phyloP scores from a whole-genome alignment of 2,888 invertebrate species.

The Muschampia plurimacula region DNA sequence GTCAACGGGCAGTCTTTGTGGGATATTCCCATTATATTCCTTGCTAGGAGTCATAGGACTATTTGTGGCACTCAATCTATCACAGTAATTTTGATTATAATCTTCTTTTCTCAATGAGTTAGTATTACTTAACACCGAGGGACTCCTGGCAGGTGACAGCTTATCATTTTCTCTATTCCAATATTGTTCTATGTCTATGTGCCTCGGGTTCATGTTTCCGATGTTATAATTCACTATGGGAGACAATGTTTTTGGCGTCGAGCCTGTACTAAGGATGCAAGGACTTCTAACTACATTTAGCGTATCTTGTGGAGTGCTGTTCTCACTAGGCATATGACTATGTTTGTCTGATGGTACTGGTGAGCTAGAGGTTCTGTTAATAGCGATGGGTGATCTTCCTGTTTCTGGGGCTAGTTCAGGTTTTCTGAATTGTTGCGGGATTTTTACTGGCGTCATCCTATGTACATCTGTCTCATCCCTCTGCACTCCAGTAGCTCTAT shows the following conservation, averaged over 20 bases:
- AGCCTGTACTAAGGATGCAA: constrained; percentile 75
- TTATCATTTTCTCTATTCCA: constrained; percentile 73
- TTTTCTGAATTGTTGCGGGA: constrained; percentile 68
- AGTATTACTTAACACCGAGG: constrained; percentile 63
- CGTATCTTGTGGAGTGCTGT: constrained; percentile 69
- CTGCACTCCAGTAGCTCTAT: constrained; percentile 58
- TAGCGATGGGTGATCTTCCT: constrained; percentile 60
- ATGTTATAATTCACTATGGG: constrained; percentile 81
- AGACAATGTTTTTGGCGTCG: constrained; percentile 74
- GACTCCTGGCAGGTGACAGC: constrained; percentile 66
- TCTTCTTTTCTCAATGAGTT: constrained; percentile 73
- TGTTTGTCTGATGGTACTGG: constrained; percentile 59
- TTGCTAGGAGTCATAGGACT: constrained; percentile 69
- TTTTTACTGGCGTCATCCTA: constrained; percentile 67
- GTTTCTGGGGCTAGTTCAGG: constrained; percentile 56
- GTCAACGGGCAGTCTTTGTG: constrained; percentile 62
- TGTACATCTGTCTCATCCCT: constrained; percentile 67
- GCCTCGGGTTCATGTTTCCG: constrained; percentile 83
- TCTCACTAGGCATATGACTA: constrained; percentile 55
- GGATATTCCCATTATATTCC: constrained; percentile 73
- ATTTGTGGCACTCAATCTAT: constrained; percentile 67
- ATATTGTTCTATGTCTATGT: constrained; percentile 75
- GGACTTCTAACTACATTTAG: constrained; percentile 70
- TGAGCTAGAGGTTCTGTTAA: constrained; percentile 69
- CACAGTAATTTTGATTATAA: constrained; percentile 77